Evolutionary conservation across 2,888 invertebrate species (phyloP), one percentile per base, ranked within the genome.

Genomic region (Cephus nigrinus): DNA sequence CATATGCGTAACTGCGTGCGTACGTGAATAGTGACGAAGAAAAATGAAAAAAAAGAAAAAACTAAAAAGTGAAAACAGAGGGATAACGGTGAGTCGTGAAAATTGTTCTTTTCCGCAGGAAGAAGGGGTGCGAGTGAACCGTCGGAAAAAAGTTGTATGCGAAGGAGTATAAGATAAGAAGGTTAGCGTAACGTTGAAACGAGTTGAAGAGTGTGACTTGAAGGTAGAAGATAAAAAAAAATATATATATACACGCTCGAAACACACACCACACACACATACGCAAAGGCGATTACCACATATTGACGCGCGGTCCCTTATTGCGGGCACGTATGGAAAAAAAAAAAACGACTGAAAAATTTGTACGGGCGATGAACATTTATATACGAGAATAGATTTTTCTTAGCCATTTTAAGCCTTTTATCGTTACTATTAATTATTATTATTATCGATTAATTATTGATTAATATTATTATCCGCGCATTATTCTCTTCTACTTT

Each of bases 301-400:
- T 55, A 23, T 55, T 55, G 55, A 55, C 23, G 55, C 23, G 23
- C 55, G 55, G 55, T 23, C 15, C 55, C 15, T 55, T 55, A 74
- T 79, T 72, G 75, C 80, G 82, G 80, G 78, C 78, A 30, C 80
- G 77, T 76, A 79, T 83, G 81, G 15, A 36, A 15, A 36, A 35
- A 35, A 36, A 40, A 79, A 78, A 83, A 82, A 84, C 84, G 88
- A 88, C 88, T 88, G 87, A 87, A 55, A 55, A 82, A 84, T 85
- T 86, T 86, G 82, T 84, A 85, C 81, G 80, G 82, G 80, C 85
- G 84, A 85, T 83, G 84, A 85, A 83, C 76, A 83, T 85, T 84
- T 85, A 84, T 84, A 84, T 81, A 80, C 68, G 71, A 23, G 55
- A 35, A 33, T 30, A 30, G 35, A 74, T 35, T 30, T 31, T 12